phyloP scores from a whole-genome alignment of 2,113 vertebrate genomes.

The Engystomops pustulosus region DNA sequence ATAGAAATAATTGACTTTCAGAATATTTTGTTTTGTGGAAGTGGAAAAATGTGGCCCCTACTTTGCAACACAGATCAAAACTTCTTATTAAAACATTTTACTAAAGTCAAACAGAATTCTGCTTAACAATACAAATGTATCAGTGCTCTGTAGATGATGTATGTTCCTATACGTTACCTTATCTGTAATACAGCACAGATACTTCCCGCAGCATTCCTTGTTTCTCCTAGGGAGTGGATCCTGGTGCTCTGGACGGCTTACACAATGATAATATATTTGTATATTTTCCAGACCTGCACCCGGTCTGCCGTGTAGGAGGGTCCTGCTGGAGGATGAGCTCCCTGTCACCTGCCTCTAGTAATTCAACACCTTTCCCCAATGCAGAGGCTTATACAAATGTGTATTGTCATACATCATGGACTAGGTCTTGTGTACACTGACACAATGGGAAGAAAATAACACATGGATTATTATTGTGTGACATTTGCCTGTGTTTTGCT shows the following conservation, averaged over 20 bases:
- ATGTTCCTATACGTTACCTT: conserved; percentile 14
- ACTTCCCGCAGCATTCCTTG: not conserved
- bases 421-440: not conserved
- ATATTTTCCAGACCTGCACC: conserved; percentile 12
- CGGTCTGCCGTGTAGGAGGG: conserved; percentile 47
- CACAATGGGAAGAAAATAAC: too few relatives aligned
- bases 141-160: not conserved
- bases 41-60: too few relatives aligned
- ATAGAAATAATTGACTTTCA: too few relatives aligned
- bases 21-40: too few relatives aligned
- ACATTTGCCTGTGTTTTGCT: too few relatives aligned
- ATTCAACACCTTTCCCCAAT: conserved; percentile 10
- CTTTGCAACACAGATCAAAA: too few relatives aligned
- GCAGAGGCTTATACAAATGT: conserved; percentile 14
- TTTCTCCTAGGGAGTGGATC: not conserved
- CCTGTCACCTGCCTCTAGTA: not conserved
- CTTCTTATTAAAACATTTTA: too few relatives aligned
- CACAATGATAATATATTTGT: not conserved
- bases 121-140: not conserved
- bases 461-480: too few relatives aligned
- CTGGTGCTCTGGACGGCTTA: not conserved
- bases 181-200: not conserved
- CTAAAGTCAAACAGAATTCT: too few relatives aligned
- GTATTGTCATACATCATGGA: conserved; percentile 3
- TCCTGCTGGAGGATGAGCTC: conserved; percentile 3